Evolutionary conservation across 2,888 invertebrate genomes (phyloP).

Genomic region (Uropetala carovei): DNA sequence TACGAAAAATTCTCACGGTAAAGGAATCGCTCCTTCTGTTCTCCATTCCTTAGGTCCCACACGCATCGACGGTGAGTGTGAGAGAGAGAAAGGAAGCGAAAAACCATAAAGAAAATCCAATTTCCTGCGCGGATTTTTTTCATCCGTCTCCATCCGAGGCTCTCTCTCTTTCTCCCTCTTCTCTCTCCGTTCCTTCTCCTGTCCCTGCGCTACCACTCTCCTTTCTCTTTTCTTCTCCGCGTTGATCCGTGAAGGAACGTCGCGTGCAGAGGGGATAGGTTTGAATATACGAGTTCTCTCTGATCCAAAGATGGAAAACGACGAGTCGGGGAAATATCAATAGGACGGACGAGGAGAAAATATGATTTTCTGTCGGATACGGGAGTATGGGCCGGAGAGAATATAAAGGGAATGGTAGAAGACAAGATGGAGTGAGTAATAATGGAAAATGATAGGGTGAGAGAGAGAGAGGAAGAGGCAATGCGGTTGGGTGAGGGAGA

Average conservation of each 20-base stretch:
- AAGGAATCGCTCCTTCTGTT: too few relatives aligned
- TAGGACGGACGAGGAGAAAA: background rate
- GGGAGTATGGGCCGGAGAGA: background rate
- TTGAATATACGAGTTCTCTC: background rate
- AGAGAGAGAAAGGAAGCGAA: background rate
- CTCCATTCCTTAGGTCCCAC: too few relatives aligned
- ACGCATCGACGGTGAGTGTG: too few relatives aligned
- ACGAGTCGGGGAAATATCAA: background rate
- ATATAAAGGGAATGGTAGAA: background rate
- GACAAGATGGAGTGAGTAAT: background rate
- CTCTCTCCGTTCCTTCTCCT: background rate
- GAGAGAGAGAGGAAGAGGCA: background rate
- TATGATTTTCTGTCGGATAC: background rate
- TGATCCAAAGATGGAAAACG: background rate
- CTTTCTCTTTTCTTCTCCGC: background rate
- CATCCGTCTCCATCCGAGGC: background rate
- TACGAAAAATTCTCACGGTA: too few relatives aligned
- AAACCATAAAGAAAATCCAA: slow-evolving; percentile 19
- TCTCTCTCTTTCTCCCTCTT: background rate
- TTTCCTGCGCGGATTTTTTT: background rate
- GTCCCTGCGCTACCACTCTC: background rate
- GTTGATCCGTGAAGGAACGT: slow-evolving; percentile 2
- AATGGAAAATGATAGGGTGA: too few relatives aligned
- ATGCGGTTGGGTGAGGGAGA: background rate
- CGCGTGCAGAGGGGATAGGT: background rate